phyloP scores from a whole-genome alignment of 2,113 vertebrate species.

The Tyto alba region DNA sequence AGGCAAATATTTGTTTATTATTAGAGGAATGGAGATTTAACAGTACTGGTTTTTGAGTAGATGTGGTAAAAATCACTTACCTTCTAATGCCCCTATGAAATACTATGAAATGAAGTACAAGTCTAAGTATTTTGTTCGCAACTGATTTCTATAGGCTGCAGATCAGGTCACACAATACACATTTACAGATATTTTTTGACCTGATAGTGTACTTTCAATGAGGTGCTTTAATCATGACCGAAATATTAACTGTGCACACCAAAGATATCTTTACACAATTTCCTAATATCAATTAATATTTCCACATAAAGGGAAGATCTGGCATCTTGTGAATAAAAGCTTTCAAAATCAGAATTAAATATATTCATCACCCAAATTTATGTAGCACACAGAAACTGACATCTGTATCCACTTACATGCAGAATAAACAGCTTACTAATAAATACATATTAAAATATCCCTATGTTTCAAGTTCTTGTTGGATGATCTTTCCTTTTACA shows the following conservation, averaged over 20 bases:
- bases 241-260: neutral
- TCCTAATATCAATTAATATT: conserved; percentile 34
- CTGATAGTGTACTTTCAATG: neutral
- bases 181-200: neutral
- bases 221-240: neutral
- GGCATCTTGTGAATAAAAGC: conserved; percentile 33
- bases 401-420: conserved; percentile 59
- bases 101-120: neutral
- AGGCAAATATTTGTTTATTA: neutral
- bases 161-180: neutral
- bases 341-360: conserved; percentile 53
- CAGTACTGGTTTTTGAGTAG: neutral
- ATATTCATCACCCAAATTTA: conserved; percentile 52
- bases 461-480: conserved; percentile 9
- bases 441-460: conserved; percentile 55
- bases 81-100: neutral
- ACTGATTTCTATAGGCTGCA: neutral
- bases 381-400: conserved; percentile 34
- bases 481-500: neutral
- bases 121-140: neutral
- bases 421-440: conserved; percentile 44
- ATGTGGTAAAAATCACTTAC: neutral
- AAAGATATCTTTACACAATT: conserved; percentile 13
- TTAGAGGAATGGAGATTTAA: neutral
- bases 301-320: conserved; percentile 27